Base-by-base conservation (phyloP, 2,113 vertebrate genomes). In the Numenius arquata region DNA sequence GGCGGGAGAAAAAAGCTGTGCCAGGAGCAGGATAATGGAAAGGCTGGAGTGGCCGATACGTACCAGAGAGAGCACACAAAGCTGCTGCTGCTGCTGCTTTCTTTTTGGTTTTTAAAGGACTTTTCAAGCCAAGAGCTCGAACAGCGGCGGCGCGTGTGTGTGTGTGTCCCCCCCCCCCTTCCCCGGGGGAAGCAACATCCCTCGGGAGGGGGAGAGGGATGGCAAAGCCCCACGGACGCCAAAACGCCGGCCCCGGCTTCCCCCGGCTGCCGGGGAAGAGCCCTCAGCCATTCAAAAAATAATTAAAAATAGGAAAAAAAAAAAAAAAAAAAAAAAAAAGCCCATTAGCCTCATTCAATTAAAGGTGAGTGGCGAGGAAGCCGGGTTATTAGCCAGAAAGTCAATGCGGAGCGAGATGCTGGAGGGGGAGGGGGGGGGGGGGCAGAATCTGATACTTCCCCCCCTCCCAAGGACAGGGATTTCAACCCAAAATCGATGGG, bases 1-100 rank as follows among this genome's bases (percentile, higher is more conserved):
- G 67, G 56, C 94, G 15, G 73, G 90, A 90, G 91, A 86, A 86
- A 95, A 93, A 97, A 34, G 96, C 96, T 47, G 90, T 80, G 94
- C 96, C 97, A 84, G 93, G 70, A 94, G 74, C 38, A 40, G 86
- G 91, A 62, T 83, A 95, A 97, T 9, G 90, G 97, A 87, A 95
- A 78, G 50, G 18, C 78, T 94, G 88, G 34, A 87, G 94, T 78
- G 93, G 81, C 95, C 95, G 88, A 70, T 43, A 43, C n/a, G 14
- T 43, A 15, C 15, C 41, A 43, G 41, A 43, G 41, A 43, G 13
- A 43, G n/a, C 41, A 43, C 41, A 43, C 41, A 14, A 15, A 43
- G 41, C 14, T 43, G 15, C 15, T 15, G 41, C 41, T 43, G 41
- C 13, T 43, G 41, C 41, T n/a, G n/a, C n/a, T n/a, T n/a, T n/a